Percentiles rank a stretch among this genome's conserved stretches.
phyloP scores from a whole-genome alignment of 2,888 invertebrate species.

The Athalia cordata region DNA sequence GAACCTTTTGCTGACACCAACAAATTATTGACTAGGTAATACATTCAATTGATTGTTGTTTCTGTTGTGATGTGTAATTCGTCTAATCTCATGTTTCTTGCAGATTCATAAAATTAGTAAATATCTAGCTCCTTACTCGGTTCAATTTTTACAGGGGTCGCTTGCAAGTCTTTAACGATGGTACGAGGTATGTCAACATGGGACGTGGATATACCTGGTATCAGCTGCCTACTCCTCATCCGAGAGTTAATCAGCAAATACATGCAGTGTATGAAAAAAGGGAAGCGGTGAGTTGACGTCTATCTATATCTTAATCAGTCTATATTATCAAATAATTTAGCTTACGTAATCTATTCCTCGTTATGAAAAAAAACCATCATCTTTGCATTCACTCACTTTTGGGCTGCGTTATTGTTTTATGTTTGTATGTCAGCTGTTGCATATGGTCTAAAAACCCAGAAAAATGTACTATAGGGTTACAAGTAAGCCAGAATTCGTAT shows the following conservation, averaged over 20 bases:
- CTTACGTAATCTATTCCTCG: neutral
- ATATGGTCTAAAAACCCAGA: too few species aligned
- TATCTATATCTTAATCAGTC: neutral
- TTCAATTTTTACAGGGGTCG: slow-evolving; percentile 55
- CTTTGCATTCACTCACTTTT: too few species aligned
- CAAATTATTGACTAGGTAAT: slow-evolving; percentile 66
- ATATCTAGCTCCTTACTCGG: neutral
- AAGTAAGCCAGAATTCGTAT: too few species aligned
- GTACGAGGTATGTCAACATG: slow-evolving; percentile 63
- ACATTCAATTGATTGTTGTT: neutral
- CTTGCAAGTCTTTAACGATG: slow-evolving; percentile 54
- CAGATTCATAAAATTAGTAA: neutral
- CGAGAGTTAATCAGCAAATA: slow-evolving; percentile 53
- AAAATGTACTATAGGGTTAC: too few species aligned
- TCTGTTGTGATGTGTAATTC: neutral
- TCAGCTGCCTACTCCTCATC: slow-evolving; percentile 59
- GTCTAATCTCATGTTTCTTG: slow-evolving; percentile 8
- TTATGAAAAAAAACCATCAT: too few species aligned
- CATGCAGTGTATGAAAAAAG: slow-evolving; percentile 60
- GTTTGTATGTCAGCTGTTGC: too few species aligned
- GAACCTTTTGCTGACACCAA: slow-evolving; percentile 59
- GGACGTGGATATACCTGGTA: slow-evolving; percentile 68
- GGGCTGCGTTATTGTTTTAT: too few species aligned
- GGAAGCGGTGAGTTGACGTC: slow-evolving; percentile 50
- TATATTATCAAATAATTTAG: neutral